Evolutionary conservation across 2,113 vertebrate species (phyloP), one percentile per base, ranked within the genome.

Genomic region (Cyanoderma ruficeps): DNA sequence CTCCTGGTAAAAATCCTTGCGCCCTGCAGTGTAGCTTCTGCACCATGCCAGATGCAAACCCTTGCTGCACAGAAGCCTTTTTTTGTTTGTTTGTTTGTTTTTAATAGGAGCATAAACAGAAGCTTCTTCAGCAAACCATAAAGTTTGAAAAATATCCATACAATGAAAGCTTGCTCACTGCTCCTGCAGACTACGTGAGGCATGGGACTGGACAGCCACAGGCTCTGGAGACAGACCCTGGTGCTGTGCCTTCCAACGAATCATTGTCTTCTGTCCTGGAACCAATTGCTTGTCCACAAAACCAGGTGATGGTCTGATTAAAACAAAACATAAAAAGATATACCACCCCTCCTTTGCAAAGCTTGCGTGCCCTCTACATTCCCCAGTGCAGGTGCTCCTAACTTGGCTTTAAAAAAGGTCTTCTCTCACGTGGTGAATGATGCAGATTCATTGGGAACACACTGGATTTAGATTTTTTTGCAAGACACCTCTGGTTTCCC

Each of bases 311-410:
- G 33, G 22, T 23, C 70, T 87, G 50, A 52, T 24, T 52, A 67
- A 59, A 89, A 52, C 27, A 60, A 69, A 61, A 33, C 17, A 82
- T 11, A 18, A 72, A 15, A 85, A 42, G 23, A 83, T 60, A 4
- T 13, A 41, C 13, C 49, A 31, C 9, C 9, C 6, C 18, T 69
- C 30, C 47, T 49, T 74, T 8, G 1, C n/a, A 83, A 74, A 1
- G 2, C 30, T 68, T 70, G 46, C 42, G 33, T 0, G 0, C 7
- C 59, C n/a, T 59, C 81, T 12, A 10, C 0, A 0, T 68, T 71
- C 21, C 24, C 20, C 49, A 55, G 42, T 9, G 27, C 37, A 63
- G 77, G 70, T 6, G 15, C 37, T 72, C 44, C 82, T 41, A 88
- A 83, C 11, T 5, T 28, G 30, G 14, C 31, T 90, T 72, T 52